A percentile compares a stretch with the other conserved stretches of the same genome.
phyloP scores from a whole-genome alignment of 2,888 invertebrate species.

The Cyaniris semiargus region DNA sequence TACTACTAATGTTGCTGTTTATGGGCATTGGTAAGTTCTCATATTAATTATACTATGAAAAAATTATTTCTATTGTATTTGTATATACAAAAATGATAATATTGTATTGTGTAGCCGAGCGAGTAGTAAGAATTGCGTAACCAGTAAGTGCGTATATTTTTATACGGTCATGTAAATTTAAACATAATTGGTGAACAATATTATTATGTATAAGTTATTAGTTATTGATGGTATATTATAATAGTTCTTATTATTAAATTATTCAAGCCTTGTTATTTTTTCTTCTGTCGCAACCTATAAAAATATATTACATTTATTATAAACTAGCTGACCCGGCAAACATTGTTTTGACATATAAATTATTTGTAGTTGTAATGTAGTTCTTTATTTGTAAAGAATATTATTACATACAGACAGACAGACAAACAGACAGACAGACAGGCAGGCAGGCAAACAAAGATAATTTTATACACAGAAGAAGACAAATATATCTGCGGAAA shows the following conservation, averaged over 20 bases:
- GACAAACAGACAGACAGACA: too few species aligned
- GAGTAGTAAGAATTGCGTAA: not conserved
- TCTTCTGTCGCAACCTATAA: not conserved
- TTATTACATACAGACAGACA: too few species aligned
- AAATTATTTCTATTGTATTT: not conserved
- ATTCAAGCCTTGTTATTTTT: not conserved
- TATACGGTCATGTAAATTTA: slow-evolving; percentile 13
- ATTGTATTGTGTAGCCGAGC: not conserved
- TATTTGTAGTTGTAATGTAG: too few species aligned
- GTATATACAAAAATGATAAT: not conserved
- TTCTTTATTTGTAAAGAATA: too few species aligned
- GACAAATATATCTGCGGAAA: too few species aligned
- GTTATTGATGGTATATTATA: not conserved
- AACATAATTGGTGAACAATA: not conserved
- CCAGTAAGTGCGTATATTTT: slow-evolving; percentile 15
- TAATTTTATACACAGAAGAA: too few species aligned
- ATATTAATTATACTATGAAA: not conserved
- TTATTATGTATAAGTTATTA: not conserved
- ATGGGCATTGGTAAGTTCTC: too few species aligned
- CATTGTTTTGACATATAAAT: too few species aligned
- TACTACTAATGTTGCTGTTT: too few species aligned
- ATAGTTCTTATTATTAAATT: slow-evolving; percentile 3
- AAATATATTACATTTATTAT: too few species aligned
- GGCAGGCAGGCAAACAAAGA: too few species aligned
- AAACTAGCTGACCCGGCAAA: too few species aligned